Evolutionary conservation across 1,140 invertebrate genomes (phyloP), one percentile per base, ranked within the genome.

Genomic region (Drosophila sproati): DNA sequence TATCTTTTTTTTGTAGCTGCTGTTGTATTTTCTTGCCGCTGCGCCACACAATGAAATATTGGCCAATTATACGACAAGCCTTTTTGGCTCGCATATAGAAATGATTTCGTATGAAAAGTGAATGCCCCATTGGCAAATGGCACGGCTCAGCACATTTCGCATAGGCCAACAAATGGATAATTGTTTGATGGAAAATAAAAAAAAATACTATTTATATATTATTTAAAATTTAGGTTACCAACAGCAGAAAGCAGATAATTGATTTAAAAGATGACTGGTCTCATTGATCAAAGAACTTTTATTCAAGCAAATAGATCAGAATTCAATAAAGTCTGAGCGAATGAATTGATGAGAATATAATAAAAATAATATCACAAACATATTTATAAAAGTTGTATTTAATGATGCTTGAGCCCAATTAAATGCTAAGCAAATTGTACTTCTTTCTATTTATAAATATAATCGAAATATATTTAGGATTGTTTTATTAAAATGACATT

Each of bases 41-140:
- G 12, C 37, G 45, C 51, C 29, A 72, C 52, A 87, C 79, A 88
- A 88, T 88, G 80, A 88, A 77, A 80, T 82, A 73, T 81, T 82
- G 77, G 72, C 79, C 82, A 87, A 82, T 87, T 87, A 87, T 69
- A 87, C 64, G 50, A 60, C 71, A 70, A 64, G 70, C 66, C 54
- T 69, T 88, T 82, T 70, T 70, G 52, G 52, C 28, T 45, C 57
- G 41, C 63, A 79, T 73, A 78, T 63, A 78, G 72, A 79, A 73
- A 79, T 68, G 47, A 88, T 88, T 82, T 82, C 72, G 67, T 70
- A 67, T 78, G 66, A 77, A 88, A 88, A 82, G 80, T 87, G 83
- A 87, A 86, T 87, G 79, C 78, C 80, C 81, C 79, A 37, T 35
- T 45, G 34, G 32, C 6, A 51, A 12, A 10, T 43, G 48, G 8